These are phyloP conservation scores for Cydia fagiglandana DNA, from an alignment of 1,140 invertebrate species.

Conservation along the genomic window DNA sequence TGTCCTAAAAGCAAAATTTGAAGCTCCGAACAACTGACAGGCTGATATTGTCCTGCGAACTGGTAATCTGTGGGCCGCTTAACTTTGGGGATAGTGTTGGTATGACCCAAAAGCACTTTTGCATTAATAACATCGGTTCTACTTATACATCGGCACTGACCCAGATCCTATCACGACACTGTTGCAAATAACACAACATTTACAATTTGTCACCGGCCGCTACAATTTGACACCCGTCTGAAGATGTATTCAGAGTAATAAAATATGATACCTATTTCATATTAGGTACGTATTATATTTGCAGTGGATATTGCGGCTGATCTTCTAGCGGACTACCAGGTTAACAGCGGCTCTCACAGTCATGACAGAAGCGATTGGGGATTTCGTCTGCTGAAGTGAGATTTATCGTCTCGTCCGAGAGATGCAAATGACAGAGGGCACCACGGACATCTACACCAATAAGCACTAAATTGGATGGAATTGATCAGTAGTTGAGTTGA, in stretches of 20 bases:
- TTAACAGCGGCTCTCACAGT: too few species aligned
- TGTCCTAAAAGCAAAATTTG: background rate
- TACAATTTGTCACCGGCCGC: slow-evolving; percentile 24
- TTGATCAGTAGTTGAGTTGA: too few species aligned
- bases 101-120: background rate
- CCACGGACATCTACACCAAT: too few species aligned
- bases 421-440: too few species aligned
- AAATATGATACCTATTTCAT: background rate
- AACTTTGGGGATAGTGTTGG: background rate
- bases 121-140: background rate
- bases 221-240: slow-evolving; percentile 20
- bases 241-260: background rate
- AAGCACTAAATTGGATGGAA: too few species aligned
- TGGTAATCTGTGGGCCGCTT: too few species aligned
- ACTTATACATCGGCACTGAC: slow-evolving; percentile 23
- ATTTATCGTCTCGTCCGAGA: too few species aligned
- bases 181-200: background rate
- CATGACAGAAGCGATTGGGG: too few species aligned
- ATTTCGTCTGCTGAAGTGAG: too few species aligned
- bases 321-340: too few species aligned
- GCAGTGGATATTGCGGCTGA: background rate
- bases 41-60: too few species aligned
- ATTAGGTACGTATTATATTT: background rate
- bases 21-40: too few species aligned
- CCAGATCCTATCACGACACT: slow-evolving; percentile 14